A percentile compares a stretch with the other conserved stretches of the same genome.
Conservation (phyloP, 2,888 invertebrate genomes). For the Aphodius granarius region DNA sequence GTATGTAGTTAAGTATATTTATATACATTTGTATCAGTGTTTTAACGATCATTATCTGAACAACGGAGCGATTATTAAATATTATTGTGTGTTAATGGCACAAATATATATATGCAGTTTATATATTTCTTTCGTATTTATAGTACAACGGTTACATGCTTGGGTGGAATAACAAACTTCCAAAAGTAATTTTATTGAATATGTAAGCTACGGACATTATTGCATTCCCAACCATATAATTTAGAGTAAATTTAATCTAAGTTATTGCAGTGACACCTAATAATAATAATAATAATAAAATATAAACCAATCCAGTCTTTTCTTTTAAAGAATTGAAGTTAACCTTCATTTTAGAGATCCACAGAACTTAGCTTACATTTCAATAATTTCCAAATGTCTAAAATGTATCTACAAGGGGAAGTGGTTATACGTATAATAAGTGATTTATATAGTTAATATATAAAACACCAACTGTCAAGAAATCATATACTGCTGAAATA, state of each 20-base stretch:
- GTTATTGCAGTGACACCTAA: background rate
- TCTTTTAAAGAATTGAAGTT: background rate
- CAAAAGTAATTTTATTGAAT: background rate
- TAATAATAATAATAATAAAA: background rate
- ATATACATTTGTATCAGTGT: conserved; percentile 7
- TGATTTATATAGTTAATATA: background rate
- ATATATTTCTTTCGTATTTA: background rate
- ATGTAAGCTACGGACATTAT: background rate
- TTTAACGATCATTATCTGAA: background rate
- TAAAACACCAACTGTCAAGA: too few relatives aligned
- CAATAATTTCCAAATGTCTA: background rate
- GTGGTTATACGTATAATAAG: background rate
- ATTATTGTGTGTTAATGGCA: background rate
- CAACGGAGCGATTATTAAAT: background rate
- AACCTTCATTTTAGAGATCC: background rate
- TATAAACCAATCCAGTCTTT: background rate
- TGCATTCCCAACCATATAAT: background rate
- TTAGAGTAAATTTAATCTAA: background rate
- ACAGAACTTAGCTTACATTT: background rate
- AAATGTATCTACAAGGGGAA: background rate
- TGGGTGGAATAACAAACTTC: background rate
- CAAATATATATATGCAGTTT: background rate
- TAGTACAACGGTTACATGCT: background rate
- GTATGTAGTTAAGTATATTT: conserved; percentile 2
- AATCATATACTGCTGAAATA: too few relatives aligned